A percentile compares a stretch with the other conserved stretches of the same genome.
Evolutionary conservation across 2,113 vertebrate genomes (phyloP).

Genomic region (Climacteris rufus): DNA sequence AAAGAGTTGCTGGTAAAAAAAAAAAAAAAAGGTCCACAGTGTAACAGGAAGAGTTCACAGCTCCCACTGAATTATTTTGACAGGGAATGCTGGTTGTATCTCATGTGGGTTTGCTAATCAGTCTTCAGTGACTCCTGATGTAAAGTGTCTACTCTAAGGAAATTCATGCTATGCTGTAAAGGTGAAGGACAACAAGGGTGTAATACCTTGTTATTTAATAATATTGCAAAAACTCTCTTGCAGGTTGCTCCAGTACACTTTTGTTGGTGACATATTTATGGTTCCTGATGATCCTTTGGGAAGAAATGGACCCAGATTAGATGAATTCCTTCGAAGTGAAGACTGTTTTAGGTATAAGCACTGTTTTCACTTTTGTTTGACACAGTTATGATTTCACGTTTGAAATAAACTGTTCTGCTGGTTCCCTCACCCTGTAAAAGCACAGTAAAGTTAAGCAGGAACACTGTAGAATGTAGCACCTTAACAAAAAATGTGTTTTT

Average conservation of each 20-base stretch:
- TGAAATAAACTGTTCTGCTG: not conserved
- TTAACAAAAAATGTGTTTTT: not conserved
- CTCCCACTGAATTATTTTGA: not conserved
- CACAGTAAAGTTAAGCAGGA: not conserved
- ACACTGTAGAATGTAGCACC: not conserved
- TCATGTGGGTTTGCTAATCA: not conserved
- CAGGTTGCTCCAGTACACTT: conserved; percentile 94
- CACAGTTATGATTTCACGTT: not conserved
- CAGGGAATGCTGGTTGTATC: not conserved
- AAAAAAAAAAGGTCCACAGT: not conserved
- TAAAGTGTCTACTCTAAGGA: not conserved
- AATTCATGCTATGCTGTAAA: not conserved
- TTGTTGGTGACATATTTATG: conserved; percentile 96
- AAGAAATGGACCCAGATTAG: conserved; percentile 85
- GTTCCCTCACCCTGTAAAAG: not conserved
- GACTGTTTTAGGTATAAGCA: conserved; percentile 70
- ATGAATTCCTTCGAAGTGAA: conserved; percentile 83
- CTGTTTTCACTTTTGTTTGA: not conserved
- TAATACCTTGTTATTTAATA: not conserved
- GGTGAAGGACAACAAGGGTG: not conserved
- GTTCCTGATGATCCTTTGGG: conserved; percentile 97
- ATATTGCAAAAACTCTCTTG: not conserved
- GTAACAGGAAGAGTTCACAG: not conserved
- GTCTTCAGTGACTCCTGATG: not conserved
- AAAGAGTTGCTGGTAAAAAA: not conserved